Percentiles rank a stretch among this genome's conserved stretches.
These are phyloP conservation scores for Notodonta dromedarius DNA, from an alignment of 2,888 invertebrate genomes.

Conservation along the genomic window DNA sequence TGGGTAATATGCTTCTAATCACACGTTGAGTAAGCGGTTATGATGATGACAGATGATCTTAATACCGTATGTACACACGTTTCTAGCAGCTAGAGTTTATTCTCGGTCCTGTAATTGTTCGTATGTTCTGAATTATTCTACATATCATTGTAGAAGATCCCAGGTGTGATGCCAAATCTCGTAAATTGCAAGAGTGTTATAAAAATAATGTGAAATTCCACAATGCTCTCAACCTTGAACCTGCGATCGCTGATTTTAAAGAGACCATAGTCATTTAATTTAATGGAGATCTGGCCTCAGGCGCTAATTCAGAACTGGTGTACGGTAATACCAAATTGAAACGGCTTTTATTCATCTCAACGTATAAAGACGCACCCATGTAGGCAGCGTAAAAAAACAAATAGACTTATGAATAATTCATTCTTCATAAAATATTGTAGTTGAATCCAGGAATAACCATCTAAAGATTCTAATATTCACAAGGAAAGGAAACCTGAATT, in stretches of 20 bases:
- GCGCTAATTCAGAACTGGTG: neutral
- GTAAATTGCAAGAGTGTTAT: constrained; percentile 41
- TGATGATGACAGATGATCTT: neutral
- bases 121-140: no score
- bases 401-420: no score
- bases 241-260: constrained; percentile 24
- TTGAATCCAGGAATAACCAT: no score
- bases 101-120: neutral
- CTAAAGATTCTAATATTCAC: no score
- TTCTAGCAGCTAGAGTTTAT: neutral
- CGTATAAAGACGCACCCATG: no score
- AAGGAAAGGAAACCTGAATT: no score
- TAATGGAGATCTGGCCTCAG: neutral
- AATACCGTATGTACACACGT: neutral
- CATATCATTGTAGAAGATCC: neutral
- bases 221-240: constrained; percentile 45
- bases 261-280: constrained; percentile 10
- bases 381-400: no score
- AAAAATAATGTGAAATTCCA: constrained; percentile 50
- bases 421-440: no score
- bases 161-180: constrained; percentile 17
- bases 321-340: no score
- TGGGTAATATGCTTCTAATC: neutral
- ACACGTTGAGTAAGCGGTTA: neutral
- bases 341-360: no score